These are phyloP conservation scores for Agelas oroides DNA, from an alignment of 37 sponge, comb jelly and placozoan species.

Conservation along the genomic window DNA sequence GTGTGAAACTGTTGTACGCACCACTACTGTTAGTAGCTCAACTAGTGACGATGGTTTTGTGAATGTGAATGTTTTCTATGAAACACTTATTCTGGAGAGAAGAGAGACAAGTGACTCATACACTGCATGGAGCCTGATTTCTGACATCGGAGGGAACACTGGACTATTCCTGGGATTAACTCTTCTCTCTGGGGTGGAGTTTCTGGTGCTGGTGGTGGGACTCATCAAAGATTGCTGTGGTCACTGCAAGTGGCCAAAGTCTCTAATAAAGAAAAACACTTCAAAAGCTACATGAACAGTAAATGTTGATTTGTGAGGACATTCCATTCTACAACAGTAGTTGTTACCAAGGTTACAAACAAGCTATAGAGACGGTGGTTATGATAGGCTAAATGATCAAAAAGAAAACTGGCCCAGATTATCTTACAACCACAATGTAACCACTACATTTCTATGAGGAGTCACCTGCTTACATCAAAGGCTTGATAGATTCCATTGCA, in stretches of 20 bases:
- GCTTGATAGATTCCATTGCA: no score
- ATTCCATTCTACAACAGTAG: no score
- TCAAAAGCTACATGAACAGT: no score
- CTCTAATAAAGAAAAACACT: neutral
- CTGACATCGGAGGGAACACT: slow-evolving; percentile 59
- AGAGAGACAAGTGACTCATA: slow-evolving; percentile 38
- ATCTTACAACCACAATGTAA: no score
- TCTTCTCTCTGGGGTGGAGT: slow-evolving; percentile 38
- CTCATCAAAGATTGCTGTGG: slow-evolving; percentile 8
- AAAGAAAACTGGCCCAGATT: no score
- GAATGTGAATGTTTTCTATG: slow-evolving; percentile 7
- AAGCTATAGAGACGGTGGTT: no score
- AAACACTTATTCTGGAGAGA: neutral
- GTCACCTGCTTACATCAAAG: no score
- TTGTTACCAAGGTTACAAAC: no score
- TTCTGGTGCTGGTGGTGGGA: slow-evolving; percentile 15
- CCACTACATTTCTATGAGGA: no score
- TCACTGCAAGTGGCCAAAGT: no score
- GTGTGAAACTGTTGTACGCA: slow-evolving; percentile 11
- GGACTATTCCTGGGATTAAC: slow-evolving; percentile 62
- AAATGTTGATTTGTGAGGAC: no score
- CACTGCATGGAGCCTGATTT: slow-evolving; percentile 37
- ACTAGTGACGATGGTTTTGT: neutral
- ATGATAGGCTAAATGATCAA: no score
- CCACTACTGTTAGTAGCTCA: slow-evolving; percentile 13